Base-by-base conservation (phyloP, 2,113 vertebrate genomes). In the Chrysochloris asiatica region DNA sequence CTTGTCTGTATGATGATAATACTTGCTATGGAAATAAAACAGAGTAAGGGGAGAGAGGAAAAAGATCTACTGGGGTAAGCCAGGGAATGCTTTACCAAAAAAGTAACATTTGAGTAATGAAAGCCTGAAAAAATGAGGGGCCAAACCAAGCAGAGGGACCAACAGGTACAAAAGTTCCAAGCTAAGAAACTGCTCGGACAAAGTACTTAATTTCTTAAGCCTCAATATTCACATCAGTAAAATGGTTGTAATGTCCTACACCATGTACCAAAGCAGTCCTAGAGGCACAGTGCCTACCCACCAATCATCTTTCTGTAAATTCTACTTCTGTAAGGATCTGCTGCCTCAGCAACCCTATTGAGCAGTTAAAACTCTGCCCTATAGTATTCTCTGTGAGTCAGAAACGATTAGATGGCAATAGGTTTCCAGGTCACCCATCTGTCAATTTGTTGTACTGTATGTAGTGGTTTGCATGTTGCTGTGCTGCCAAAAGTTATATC, bases 201-300 rank as follows among this genome's bases (percentile, higher is more conserved):
- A 90, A 84, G 52, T 67, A 75, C 67, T 89, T 30, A 56, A 48
- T 73, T 88, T 47, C 65, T 87, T 90, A 72, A 41, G 41, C 33
- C 65, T 81, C 38, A n/a, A n/a, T n/a, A n/a, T 84, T 95, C 78
- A 65, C 88, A 87, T 30, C 45, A 86, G 11, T 83, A 88, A 90
- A 92, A 88, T 83, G 41, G 17, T 61, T 73, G 67, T 38, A 84
- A 47, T n/a, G n/a, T 61, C 33, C 61, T 48, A 67, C 2, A 56
- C 54, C 43, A 43, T 33, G 3, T n/a, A n/a, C n/a, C n/a, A n/a
- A n/a, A n/a, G n/a, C n/a, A n/a, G n/a, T n/a, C n/a, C n/a, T n/a
- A n/a, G n/a, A n/a, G n/a, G n/a, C n/a, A n/a, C n/a, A n/a, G n/a
- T n/a, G n/a, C n/a, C n/a, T n/a, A n/a, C n/a, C n/a, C n/a, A n/a